A percentile compares a stretch with the other conserved stretches of the same genome.
Conservation (phyloP, 2,797 vertebrate species). For the Bufotes viridis region DNA sequence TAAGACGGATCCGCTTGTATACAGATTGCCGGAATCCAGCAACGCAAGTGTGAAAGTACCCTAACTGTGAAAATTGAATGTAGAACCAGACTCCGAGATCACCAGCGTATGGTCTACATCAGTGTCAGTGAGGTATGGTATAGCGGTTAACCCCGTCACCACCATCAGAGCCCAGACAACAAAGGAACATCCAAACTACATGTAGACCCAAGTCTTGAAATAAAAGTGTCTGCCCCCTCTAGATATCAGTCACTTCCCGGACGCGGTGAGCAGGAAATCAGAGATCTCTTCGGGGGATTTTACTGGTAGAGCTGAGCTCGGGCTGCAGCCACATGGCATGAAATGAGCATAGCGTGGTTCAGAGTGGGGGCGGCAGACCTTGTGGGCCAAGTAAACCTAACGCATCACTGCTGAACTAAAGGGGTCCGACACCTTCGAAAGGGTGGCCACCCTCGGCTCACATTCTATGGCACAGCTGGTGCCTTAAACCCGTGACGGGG, state of each 20-base stretch:
- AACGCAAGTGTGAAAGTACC: too few relatives aligned
- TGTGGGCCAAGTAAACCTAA: not conserved
- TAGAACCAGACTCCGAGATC: not conserved
- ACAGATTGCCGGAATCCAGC: too few relatives aligned
- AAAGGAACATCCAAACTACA: not conserved
- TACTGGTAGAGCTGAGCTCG: not conserved
- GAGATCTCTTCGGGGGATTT: not conserved
- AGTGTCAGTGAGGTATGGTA: not conserved
- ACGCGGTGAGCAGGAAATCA: not conserved
- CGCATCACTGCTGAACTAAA: not conserved
- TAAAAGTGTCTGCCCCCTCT: not conserved
- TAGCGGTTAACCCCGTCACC: not conserved
- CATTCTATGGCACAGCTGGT: not conserved
- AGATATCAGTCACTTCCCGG: not conserved
- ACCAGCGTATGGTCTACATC: not conserved
- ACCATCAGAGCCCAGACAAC: not conserved
- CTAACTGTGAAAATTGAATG: not conserved
- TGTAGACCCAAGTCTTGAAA: not conserved
- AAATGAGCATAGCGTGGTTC: not conserved
- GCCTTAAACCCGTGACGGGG: not conserved
- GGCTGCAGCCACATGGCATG: not conserved
- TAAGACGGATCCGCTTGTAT: too few relatives aligned
- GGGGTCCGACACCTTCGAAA: not conserved
- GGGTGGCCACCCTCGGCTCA: not conserved
- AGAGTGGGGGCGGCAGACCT: too few relatives aligned